These are phyloP conservation scores for Metaphire vulgaris DNA, from an alignment of 1,140 invertebrate species.

Conservation along the genomic window DNA sequence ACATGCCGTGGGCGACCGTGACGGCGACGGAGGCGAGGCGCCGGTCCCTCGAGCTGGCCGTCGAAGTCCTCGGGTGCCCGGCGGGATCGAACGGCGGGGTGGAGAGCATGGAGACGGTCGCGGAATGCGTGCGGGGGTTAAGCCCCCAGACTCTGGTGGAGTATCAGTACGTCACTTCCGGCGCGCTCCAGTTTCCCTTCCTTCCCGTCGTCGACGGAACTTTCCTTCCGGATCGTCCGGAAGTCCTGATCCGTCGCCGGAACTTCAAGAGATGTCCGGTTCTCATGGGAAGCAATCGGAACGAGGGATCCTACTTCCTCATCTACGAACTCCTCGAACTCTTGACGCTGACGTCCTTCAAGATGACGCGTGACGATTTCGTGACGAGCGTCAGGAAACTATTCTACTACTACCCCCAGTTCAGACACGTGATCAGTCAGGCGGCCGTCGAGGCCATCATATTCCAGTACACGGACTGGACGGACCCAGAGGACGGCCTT, in stretches of 20 bases:
- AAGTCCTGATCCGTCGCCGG: conserved; percentile 65
- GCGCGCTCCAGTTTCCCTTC: conserved; percentile 63
- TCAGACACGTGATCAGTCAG: conserved; percentile 19
- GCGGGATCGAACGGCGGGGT: too few species aligned
- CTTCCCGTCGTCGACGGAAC: conserved; percentile 85
- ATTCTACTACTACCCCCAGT: conserved; percentile 42
- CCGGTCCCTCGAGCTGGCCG: conserved; percentile 72
- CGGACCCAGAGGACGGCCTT: conserved; percentile 73
- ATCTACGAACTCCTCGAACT: conserved; percentile 65
- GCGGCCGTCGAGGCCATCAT: conserved; percentile 71
- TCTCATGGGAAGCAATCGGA: conserved; percentile 82
- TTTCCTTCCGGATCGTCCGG: conserved; percentile 78
- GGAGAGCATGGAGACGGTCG: conserved; percentile 57
- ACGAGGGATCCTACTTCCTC: conserved; percentile 85
- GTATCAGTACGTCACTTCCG: conserved; percentile 73
- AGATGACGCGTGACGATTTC: conserved; percentile 66
- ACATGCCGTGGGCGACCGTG: conserved; percentile 86
- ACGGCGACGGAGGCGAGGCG: conserved; percentile 70
- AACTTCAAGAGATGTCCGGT: conserved; percentile 92
- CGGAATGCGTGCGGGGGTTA: conserved; percentile 68
- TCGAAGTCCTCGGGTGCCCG: conserved; percentile 65
- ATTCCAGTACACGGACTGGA: conserved; percentile 87
- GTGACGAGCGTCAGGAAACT: conserved; percentile 43
- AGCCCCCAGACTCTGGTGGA: conserved; percentile 68
- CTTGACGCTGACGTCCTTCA: conserved; percentile 34